Percentiles rank a stretch among this genome's conserved stretches.
Evolutionary conservation across 1,140 invertebrate species (phyloP).

Genomic region (Vanessa tameamea): DNA sequence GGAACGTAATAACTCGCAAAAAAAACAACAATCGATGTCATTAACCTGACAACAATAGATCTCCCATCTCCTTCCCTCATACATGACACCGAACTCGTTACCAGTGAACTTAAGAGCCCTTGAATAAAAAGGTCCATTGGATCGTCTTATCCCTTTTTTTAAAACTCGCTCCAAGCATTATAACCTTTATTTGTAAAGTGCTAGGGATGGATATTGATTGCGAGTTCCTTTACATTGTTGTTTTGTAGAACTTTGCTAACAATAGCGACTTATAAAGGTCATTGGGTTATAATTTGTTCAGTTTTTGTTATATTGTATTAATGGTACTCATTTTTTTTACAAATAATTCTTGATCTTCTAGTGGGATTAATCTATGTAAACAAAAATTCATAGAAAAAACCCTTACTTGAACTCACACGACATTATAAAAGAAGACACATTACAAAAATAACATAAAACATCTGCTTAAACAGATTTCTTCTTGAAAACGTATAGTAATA

Average conservation of each 20-base stretch:
- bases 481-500: no score
- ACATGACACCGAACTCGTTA: conserved; percentile 14
- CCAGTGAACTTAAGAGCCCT: conserved; percentile 28
- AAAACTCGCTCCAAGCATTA: background rate
- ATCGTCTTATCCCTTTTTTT: conserved; percentile 28
- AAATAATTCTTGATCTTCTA: no score
- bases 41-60: conserved; percentile 38
- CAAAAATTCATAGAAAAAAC: no score
- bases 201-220: conserved; percentile 3
- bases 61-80: conserved; percentile 17
- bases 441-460: no score
- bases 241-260: conserved; percentile 26
- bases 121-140: conserved; percentile 35
- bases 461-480: no score
- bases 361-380: no score
- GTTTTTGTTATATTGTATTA: background rate
- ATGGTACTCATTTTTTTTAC: background rate
- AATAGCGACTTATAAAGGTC: conserved; percentile 18
- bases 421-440: no score
- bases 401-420: no score
- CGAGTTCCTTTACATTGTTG: conserved; percentile 18
- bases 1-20: background rate
- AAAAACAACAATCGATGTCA: conserved; percentile 26
- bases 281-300: conserved; percentile 11
- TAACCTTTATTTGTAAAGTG: background rate